Base-by-base conservation (phyloP, 2,888 invertebrate species). In the Orthosia cruda region DNA sequence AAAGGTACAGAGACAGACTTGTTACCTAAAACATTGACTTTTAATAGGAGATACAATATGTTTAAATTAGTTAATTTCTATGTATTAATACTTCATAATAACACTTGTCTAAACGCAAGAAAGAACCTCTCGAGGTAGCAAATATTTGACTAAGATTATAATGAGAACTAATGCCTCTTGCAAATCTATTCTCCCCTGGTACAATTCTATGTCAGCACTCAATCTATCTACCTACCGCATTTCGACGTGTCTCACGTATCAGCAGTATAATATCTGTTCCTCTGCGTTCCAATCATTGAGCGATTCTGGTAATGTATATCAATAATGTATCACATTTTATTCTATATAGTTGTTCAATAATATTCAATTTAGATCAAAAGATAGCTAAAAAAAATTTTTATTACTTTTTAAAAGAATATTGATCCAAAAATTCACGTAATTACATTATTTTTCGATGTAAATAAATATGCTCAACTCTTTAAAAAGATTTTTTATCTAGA, bases 221-320 rank as follows among this genome's bases (percentile, higher is more conserved):
- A 57, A 55, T 59, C 32, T 54, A 61, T 55, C 32, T 58, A 61
- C 13, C 59, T n/a, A 50, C 26, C 52, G 13, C 78, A 71, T 54
- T 64, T 61, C 64, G 2, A 45, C 59, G 52, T 20, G 47, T 71
- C 66, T 57, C 66, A 62, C 54, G 55, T 64, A 32, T 54, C n/a
- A 52, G 49, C 59, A 59, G 64, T 55, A 26, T 71, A n/a, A n/a
- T n/a, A 54, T 49, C 71, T 59, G 13, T 23, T 68, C 18, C 49
- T 67, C 52, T 40, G 32, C 67, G 63, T 61, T 64, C 63, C 67
- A 75, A 79, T 76, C 49, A 71, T 59, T 67, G 55, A 55, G 55
- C 49, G 45, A 62, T 68, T 40, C 57, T 59, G n/a, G 57, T 54
- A 54, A 58, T 74, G 20, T 20, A 49, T 74, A 66, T 62, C 26